A percentile compares a stretch with the other conserved stretches of the same genome.
Evolutionary conservation across 2,888 invertebrate genomes (phyloP).

Genomic region (Heliothis peltigera): DNA sequence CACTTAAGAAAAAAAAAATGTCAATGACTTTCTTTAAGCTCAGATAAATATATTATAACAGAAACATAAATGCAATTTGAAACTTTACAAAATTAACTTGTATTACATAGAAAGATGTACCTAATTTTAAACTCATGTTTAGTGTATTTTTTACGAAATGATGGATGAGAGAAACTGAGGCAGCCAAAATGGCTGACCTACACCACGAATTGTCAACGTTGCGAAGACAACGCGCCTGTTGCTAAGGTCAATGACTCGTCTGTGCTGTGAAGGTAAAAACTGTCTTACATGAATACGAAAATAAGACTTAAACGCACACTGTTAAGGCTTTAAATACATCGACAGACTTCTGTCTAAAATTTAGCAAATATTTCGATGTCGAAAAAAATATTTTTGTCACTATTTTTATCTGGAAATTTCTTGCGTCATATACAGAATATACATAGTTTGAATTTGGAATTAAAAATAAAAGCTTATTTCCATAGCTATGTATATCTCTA

Average conservation of each 20-base stretch:
- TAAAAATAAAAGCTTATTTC: constrained; percentile 14
- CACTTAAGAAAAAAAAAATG: too few species aligned
- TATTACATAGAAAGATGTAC: background rate
- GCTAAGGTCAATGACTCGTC: constrained; percentile 6
- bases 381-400: background rate
- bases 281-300: background rate
- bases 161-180: constrained; percentile 5
- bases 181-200: constrained; percentile 30
- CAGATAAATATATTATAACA: too few species aligned
- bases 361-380: background rate
- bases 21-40: too few species aligned
- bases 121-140: background rate
- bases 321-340: background rate
- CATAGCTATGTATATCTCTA: constrained; percentile 7
- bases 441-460: constrained; percentile 8
- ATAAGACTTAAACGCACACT: background rate
- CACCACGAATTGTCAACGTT: constrained; percentile 11
- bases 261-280: background rate
- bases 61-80: too few species aligned
- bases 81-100: constrained; percentile 15
- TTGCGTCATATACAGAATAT: background rate
- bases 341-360: background rate
- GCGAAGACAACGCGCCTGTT: background rate
- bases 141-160: constrained; percentile 16
- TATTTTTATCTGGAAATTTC: background rate